These are phyloP conservation scores for Scolopax bukidnonensis DNA, from an alignment of 2,797 vertebrate species.

Conservation along the genomic window DNA sequence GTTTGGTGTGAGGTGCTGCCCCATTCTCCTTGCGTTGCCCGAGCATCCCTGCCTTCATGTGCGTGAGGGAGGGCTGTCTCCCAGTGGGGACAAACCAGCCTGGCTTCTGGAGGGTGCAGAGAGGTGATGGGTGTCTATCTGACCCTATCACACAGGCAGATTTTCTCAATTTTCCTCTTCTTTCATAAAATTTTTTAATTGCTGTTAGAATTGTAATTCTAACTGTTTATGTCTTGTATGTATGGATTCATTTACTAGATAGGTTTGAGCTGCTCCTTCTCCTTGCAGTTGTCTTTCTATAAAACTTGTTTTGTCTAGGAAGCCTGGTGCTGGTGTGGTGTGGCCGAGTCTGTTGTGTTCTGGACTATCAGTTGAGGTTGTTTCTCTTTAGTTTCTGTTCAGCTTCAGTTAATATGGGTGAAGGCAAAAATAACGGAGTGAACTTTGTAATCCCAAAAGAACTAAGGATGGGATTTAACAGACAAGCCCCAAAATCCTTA, in stretches of 20 bases:
- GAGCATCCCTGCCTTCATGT: accelerated
- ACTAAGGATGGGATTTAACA: not conserved
- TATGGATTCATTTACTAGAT: not conserved
- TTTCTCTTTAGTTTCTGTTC: not conserved
- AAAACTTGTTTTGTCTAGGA: not conserved
- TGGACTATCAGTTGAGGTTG: not conserved
- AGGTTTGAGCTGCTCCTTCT: not conserved
- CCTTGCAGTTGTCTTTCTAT: not conserved
- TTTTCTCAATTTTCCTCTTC: not conserved
- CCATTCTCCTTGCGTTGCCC: accelerated
- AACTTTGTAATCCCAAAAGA: not conserved
- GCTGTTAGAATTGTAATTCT: not conserved
- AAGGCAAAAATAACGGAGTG: not conserved
- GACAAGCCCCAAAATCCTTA: not conserved
- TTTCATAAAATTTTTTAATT: not conserved
- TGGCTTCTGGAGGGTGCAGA: not conserved
- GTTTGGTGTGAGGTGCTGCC: not conserved
- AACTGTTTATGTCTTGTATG: not conserved
- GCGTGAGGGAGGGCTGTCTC: not conserved
- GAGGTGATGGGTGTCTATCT: accelerated
- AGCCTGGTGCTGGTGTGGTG: not conserved
- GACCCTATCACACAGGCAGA: accelerated
- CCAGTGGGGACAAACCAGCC: accelerated
- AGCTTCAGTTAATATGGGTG: not conserved
- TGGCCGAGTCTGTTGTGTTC: not conserved